Percentiles rank a stretch among this genome's conserved stretches.
Conservation (phyloP, 2,113 vertebrate species). For the Isurus oxyrinchus region DNA sequence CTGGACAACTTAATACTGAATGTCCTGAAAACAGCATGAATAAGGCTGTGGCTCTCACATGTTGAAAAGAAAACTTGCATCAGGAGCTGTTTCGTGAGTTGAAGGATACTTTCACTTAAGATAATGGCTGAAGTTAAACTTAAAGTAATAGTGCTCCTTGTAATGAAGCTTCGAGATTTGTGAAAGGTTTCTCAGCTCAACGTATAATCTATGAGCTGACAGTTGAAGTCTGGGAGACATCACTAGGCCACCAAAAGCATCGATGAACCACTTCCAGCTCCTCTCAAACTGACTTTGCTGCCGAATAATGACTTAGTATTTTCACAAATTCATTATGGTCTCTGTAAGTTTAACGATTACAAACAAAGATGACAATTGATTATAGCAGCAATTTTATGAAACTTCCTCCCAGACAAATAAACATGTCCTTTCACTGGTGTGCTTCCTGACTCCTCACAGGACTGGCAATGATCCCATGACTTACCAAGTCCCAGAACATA, state of each 20-base stretch:
- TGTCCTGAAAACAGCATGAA: not conserved
- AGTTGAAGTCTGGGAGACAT: not conserved
- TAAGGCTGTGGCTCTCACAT: not conserved
- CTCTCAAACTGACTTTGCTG: not conserved
- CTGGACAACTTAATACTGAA: slow-evolving; percentile 22
- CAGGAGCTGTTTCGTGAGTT: not conserved
- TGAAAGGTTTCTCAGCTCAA: not conserved
- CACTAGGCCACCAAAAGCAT: not conserved
- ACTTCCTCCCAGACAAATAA: not conserved
- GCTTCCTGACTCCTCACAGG: not conserved
- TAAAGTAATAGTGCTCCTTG: not conserved
- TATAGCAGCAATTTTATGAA: not conserved
- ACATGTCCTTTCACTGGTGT: not conserved
- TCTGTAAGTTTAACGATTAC: not conserved
- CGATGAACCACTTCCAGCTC: not conserved
- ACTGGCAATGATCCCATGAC: not conserved
- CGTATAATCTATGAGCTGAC: not conserved
- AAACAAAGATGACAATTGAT: not conserved
- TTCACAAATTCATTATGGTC: slow-evolving; percentile 4
- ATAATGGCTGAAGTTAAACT: not conserved
- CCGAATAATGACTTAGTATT: not conserved
- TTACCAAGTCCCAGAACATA: not conserved
- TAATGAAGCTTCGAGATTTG: not conserved
- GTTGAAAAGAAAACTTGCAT: not conserved
- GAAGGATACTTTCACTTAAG: slow-evolving; percentile 29